Conservation (phyloP, 2,888 invertebrate genomes). For the Drosophila percnosoma region DNA sequence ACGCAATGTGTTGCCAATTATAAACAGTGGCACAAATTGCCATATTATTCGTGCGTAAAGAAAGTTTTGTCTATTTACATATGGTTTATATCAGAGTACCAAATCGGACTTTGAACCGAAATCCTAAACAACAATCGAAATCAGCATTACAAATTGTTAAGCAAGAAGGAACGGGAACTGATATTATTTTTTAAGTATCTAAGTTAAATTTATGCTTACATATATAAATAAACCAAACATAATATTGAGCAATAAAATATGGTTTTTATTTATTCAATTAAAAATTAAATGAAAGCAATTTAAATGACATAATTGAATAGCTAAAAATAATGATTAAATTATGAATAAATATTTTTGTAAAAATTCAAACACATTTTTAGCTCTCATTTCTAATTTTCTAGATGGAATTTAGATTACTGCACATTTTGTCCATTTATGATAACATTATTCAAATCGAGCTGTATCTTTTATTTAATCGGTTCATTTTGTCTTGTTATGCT, state of each 20-base stretch:
- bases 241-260: neutral
- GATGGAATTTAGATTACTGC: neutral
- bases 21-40: constrained; percentile 46
- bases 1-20: constrained; percentile 73
- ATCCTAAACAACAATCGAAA: neutral
- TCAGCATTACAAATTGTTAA: neutral
- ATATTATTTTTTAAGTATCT: no score
- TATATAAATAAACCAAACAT: fast-evolving
- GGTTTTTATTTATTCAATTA: neutral
- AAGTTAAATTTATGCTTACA: no score
- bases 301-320: neutral
- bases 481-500: neutral
- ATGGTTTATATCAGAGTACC: neutral
- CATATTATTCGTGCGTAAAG: neutral
- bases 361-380: neutral
- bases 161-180: no score
- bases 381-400: neutral
- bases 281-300: neutral
- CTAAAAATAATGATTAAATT: neutral
- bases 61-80: neutral
- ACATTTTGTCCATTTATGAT: neutral
- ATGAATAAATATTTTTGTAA: no score
- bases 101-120: fast-evolving
- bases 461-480: neutral
- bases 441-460: constrained; percentile 19